Conservation (phyloP, 2,113 vertebrate genomes). For the Lepus europaeus region DNA sequence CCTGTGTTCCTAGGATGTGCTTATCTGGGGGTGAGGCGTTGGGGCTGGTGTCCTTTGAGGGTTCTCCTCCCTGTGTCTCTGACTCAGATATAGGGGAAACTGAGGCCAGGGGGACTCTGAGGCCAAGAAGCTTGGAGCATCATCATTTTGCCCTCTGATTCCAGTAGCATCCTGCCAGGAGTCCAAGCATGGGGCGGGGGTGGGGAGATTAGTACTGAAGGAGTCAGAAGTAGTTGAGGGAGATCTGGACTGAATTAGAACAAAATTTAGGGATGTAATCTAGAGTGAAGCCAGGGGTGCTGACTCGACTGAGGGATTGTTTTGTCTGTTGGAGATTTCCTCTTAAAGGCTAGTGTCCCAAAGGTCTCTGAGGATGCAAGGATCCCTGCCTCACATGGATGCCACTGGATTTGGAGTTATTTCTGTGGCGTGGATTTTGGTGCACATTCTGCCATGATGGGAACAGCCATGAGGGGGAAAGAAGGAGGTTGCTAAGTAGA, state of each 20-base stretch:
- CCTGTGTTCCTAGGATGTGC: neutral
- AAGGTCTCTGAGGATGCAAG: neutral
- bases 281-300: neutral
- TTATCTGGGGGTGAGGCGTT: neutral
- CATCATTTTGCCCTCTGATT: constrained; percentile 11
- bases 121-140: neutral
- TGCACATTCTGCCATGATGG: neutral
- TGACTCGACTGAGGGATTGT: neutral
- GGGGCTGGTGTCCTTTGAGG: neutral
- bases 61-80: neutral
- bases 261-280: neutral
- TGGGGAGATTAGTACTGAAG: neutral
- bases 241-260: neutral
- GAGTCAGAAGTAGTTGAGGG: neutral
- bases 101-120: neutral
- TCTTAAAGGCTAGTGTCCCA: neutral
- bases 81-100: neutral
- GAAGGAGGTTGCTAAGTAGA: neutral
- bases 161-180: neutral
- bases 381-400: neutral
- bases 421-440: neutral
- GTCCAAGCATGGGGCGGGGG: neutral
- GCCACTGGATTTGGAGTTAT: neutral
- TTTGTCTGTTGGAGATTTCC: neutral
- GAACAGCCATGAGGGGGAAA: neutral